Evolutionary conservation across 1,140 invertebrate genomes (phyloP).

Genomic region (Trachymyrmex cornetzi): DNA sequence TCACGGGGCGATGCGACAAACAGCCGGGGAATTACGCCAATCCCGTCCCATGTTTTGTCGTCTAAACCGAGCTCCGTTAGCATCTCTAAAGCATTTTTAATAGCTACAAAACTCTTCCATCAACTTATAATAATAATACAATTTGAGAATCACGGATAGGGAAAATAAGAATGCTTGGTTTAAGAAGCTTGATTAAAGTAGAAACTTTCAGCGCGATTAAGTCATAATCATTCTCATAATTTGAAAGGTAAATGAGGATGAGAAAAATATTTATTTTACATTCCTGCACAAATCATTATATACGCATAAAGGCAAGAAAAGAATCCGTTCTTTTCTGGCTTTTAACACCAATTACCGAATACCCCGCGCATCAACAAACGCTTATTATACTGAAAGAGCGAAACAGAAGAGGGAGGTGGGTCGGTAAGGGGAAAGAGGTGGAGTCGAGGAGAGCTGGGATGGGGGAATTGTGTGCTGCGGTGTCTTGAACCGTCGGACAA

Average conservation of each 20-base stretch:
- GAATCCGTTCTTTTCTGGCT: background rate
- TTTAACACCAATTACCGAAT: constrained; percentile 10
- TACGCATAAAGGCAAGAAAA: background rate
- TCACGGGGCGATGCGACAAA: constrained; percentile 38
- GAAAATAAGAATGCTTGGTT: background rate
- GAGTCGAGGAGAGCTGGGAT: background rate
- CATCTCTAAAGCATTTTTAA: background rate
- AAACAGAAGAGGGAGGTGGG: background rate
- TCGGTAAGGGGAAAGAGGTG: background rate
- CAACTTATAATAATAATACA: background rate
- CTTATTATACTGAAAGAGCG: constrained; percentile 47
- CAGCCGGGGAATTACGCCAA: constrained; percentile 34
- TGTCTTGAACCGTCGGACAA: constrained; percentile 75
- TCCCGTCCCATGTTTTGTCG: background rate
- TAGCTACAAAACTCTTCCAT: background rate
- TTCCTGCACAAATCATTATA: background rate
- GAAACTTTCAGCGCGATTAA: background rate
- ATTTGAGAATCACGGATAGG: background rate
- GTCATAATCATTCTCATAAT: background rate
- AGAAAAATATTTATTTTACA: constrained; percentile 27
- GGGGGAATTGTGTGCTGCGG: constrained; percentile 43
- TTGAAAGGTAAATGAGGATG: background rate
- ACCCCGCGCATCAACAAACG: background rate
- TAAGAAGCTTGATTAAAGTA: background rate
- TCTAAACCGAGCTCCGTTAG: background rate